phyloP scores from a whole-genome alignment of 2,888 invertebrate genomes.

The Steromphala cineraria region DNA sequence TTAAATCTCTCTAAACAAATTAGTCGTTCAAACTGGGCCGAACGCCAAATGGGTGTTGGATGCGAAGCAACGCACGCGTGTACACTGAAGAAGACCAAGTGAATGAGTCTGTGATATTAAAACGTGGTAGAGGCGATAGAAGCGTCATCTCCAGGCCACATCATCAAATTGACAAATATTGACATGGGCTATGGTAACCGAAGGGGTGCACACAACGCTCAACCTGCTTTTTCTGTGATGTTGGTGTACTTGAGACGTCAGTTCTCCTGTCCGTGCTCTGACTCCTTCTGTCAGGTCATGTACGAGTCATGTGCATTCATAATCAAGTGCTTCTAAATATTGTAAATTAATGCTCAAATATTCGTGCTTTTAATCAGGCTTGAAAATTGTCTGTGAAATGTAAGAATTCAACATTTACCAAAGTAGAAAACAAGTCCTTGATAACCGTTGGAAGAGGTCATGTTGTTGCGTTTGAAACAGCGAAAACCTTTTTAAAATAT shows the following conservation, averaged over 20 bases:
- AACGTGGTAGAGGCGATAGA: slow-evolving; percentile 8
- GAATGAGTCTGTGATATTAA: slow-evolving; percentile 17
- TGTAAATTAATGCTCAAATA: no score
- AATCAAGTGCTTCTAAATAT: no score
- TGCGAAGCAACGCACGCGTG: slow-evolving; percentile 18
- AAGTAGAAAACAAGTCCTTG: no score
- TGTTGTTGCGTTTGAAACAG: no score
- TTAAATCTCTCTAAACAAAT: slow-evolving; percentile 31
- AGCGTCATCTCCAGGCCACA: slow-evolving; percentile 12
- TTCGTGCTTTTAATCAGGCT: no score
- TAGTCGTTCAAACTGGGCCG: slow-evolving; percentile 13
- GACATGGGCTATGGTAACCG: slow-evolving; percentile 10
- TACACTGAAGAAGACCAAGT: slow-evolving; percentile 16
- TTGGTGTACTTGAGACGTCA: background rate
- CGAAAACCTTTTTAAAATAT: no score
- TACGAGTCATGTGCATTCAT: no score
- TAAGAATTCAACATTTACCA: no score
- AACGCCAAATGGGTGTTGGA: slow-evolving; percentile 4
- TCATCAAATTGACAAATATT: slow-evolving; percentile 25
- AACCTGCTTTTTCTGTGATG: background rate
- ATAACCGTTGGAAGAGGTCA: no score
- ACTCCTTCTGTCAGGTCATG: no score
- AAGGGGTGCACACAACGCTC: background rate
- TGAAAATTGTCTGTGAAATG: no score
- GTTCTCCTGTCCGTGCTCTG: no score